A percentile compares a stretch with the other conserved stretches of the same genome.
Conservation (phyloP, 2,888 invertebrate species). For the Sarcophaga rosellei region DNA sequence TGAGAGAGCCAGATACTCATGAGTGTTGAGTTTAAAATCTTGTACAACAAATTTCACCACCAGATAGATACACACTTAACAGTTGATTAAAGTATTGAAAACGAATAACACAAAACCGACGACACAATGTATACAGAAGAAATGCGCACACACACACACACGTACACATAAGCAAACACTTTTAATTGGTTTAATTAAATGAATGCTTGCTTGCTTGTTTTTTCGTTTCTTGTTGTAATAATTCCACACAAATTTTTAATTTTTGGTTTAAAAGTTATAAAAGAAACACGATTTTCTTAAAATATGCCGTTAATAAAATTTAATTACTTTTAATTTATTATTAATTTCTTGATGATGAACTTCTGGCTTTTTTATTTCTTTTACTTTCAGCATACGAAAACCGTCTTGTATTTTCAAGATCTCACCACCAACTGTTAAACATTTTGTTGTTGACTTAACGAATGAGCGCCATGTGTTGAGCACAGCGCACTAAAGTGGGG, state of each 20-base stretch:
- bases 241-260: background rate
- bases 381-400: slow-evolving; percentile 2
- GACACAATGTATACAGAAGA: background rate
- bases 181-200: background rate
- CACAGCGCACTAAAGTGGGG: background rate
- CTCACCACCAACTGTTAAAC: slow-evolving; percentile 52
- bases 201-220: background rate
- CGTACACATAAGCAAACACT: background rate
- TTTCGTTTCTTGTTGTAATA: background rate
- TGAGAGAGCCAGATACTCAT: background rate
- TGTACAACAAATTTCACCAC: slow-evolving; percentile 48
- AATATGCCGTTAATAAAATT: background rate
- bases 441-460: slow-evolving; percentile 10
- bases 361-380: slow-evolving; percentile 8
- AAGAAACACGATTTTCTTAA: background rate
- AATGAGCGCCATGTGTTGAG: background rate
- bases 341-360: background rate
- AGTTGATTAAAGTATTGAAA: background rate
- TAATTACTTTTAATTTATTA: background rate
- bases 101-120: too few species aligned
- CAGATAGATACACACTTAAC: slow-evolving; percentile 31
- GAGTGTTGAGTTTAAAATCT: slow-evolving; percentile 2
- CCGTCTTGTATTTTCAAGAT: slow-evolving; percentile 53
- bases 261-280: background rate
- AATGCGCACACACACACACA: background rate